These are phyloP conservation scores for Ochotona curzoniae DNA, from an alignment of 2,113 vertebrate species.

Conservation along the genomic window DNA sequence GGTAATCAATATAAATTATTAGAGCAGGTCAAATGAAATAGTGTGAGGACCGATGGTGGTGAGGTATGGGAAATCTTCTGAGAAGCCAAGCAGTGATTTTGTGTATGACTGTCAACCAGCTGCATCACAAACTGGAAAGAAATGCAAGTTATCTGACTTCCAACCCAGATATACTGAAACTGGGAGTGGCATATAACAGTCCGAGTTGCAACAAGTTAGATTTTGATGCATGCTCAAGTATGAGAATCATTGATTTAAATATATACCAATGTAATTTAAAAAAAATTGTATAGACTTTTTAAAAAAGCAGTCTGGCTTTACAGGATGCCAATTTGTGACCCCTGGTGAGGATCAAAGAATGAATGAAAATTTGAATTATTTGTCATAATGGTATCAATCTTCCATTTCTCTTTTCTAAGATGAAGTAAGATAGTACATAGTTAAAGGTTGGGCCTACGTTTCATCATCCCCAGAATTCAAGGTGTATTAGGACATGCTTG, in stretches of 20 bases:
- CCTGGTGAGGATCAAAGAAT: conserved; percentile 36
- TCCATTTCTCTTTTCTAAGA: conserved; percentile 39
- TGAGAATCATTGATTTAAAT: conserved; percentile 30
- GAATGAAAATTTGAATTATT: conserved; percentile 11
- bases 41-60: not conserved
- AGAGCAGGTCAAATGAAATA: not conserved
- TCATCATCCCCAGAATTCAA: conserved; percentile 17
- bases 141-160: not conserved
- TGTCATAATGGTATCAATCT: not conserved
- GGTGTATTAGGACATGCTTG: not conserved
- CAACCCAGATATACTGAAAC: not conserved
- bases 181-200: not conserved
- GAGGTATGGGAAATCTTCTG: not conserved
- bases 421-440: not conserved
- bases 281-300: not conserved
- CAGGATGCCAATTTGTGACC: not conserved
- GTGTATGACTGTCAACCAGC: not conserved
- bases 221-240: not conserved
- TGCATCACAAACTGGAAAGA: not conserved
- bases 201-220: conserved; percentile 31
- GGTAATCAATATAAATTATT: not conserved
- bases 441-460: not conserved
- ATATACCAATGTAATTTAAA: not conserved
- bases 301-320: not conserved
- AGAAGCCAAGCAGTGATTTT: not conserved